Base-by-base conservation (phyloP, 2,797 vertebrate genomes). In the Sebastolobus altivelis region DNA sequence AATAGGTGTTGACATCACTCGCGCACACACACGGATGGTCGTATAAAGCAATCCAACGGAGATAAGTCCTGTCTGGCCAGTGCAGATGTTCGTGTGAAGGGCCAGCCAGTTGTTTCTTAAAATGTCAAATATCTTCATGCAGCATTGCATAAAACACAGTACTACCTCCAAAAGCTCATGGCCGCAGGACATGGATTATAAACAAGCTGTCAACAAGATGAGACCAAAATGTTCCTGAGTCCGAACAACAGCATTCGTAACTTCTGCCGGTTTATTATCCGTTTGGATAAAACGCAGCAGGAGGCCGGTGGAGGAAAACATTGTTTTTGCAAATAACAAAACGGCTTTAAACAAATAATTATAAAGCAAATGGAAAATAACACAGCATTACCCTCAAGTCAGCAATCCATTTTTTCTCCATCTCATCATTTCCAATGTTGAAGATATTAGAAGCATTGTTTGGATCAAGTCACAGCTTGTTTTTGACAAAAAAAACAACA, bases 41-140 rank as follows among this genome's bases (percentile, higher is more conserved):
- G 59, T 78, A 87, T 91, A 91, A 85, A 77, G 81, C 82, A 93
- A 93, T 74, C 75, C 80, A 87, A 14, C 18, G 33, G 81, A 88
- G 79, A 89, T 88, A 77, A 80, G 77, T 87, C 66, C 67, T 62
- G 77, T 86, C 70, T 82, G 85, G 84, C 60, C 58, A 56, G 66
- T 60, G 68, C 84, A 89, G 81, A 87, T 91, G 86, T 89, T 88
- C 18, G 5, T 70, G 65, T 43, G 40, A 80, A 31, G 56, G 40
- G 67, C 65, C 2, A 10, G 65, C 18, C 38, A 81, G 60, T 69
- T 68, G 37, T 80, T 82, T 84, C 58, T 73, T 55, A 66, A 76
- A 82, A 85, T 60, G 76, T 88, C 38, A 81, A 83, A 83, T 80
- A 73, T 68, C 43, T 55, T 75, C 49, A 73, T 63, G 38, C 37